Percentiles rank a stretch among this genome's conserved stretches.
phyloP scores from a whole-genome alignment of 2,888 invertebrate species.

The Schizaphis graminum region DNA sequence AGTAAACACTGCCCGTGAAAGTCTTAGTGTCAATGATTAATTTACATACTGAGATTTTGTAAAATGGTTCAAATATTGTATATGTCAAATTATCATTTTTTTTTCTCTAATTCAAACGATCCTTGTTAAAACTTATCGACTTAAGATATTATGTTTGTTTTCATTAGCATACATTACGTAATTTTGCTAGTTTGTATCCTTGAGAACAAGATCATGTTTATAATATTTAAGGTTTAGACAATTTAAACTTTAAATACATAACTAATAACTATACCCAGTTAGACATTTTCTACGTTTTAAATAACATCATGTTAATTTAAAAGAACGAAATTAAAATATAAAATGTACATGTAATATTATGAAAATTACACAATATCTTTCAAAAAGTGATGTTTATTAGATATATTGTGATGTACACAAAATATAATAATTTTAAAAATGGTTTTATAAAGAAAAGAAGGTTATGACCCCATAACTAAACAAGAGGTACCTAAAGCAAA shows the following conservation, averaged over 20 bases:
- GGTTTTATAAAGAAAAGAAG: background rate
- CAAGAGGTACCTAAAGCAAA: background rate
- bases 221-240: background rate
- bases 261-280: background rate
- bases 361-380: background rate
- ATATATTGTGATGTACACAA: background rate
- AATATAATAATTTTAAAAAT: background rate
- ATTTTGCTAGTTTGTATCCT: conserved; percentile 40
- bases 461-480: background rate
- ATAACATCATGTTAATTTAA: conserved; percentile 9
- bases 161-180: conserved; percentile 36
- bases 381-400: background rate
- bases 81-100: conserved; percentile 42
- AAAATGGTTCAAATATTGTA: conserved; percentile 39
- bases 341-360: background rate
- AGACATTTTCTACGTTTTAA: conserved; percentile 21
- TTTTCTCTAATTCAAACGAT: background rate
- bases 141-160: conserved; percentile 34
- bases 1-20: conserved; percentile 58
- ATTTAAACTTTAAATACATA: conserved; percentile 4
- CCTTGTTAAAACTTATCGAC: background rate
- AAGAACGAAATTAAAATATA: background rate
- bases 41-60: conserved; percentile 57
- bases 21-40: conserved; percentile 50
- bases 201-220: conserved; percentile 6